Base-by-base conservation (phyloP, 2,113 vertebrate species). In the Abramis brama region DNA sequence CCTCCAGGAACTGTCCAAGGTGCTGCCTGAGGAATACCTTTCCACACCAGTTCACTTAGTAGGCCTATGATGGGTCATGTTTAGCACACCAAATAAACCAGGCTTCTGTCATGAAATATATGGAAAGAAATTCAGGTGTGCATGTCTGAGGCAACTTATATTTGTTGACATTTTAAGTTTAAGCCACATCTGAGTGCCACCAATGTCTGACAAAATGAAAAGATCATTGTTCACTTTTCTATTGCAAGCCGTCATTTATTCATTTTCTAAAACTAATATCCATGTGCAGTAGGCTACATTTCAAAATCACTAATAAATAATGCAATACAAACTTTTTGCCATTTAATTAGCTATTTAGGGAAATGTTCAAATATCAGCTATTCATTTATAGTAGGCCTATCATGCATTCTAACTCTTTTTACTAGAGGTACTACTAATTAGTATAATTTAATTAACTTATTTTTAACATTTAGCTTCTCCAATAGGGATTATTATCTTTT, bases 1-100 rank as follows among this genome's bases (percentile, higher is more conserved):
- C 45, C 39, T 57, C 9, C 75, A 59, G 88, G 87, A 88, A 73
- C 88, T 90, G 82, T 89, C 83, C 88, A 89, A 73, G 86, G 89
- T 89, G 66, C 89, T 89, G 60, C n/a, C 5, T 8, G 4, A 50
- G 59, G 55, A 64, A 66, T 5, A 25, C 77, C 13, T 55, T 70
- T 70, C 21, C 1, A 55, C 80, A 70, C 62, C 62, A 30, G 36
- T 45, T 64, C 23, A 62, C 57, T 15, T 81, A 13, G 47, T 55
- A 43, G 43, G 43, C 43, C 43, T 43, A 45, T 73, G 55, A 30
- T 30, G n/a, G 15, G 5, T 79, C 7, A 43, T 8, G 8, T 12
- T 57, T 8, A 33, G 52, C 55, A 39, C 68, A 39, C 36, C 68
- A 73, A 71, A 79, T 60, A 79, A n/a, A 15, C 19, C 15, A 77